Conservation (phyloP, 2,113 vertebrate species). For the Australoheros scitulus region DNA sequence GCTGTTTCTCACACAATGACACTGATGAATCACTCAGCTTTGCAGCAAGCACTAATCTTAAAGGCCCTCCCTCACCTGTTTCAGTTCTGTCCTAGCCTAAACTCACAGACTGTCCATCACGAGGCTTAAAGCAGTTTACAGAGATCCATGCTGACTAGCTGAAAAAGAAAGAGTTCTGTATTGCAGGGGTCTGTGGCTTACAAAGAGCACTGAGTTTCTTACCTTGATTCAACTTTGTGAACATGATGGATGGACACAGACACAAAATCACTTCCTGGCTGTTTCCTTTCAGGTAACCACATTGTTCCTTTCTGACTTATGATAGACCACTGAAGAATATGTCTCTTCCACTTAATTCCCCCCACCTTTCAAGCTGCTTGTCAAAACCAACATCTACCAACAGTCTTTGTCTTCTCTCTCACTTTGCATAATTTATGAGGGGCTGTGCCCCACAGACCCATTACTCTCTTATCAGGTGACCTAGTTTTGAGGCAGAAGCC, state of each 20-base stretch:
- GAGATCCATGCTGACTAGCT: constrained; percentile 1
- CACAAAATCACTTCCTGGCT: background rate
- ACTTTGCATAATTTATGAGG: constrained; percentile 55
- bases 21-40: background rate
- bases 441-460: constrained; percentile 24
- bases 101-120: constrained; percentile 18
- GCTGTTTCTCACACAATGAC: background rate
- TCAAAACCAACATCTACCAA: constrained; percentile 2
- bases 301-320: background rate
- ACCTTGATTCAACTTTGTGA: constrained; percentile 25
- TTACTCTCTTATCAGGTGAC: constrained; percentile 49
- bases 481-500: constrained; percentile 25
- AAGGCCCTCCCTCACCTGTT: background rate
- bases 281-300: background rate
- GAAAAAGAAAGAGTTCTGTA: background rate
- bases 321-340: background rate
- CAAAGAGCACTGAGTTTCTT: constrained; percentile 13
- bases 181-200: background rate
- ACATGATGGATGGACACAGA: constrained; percentile 28
- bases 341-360: background rate
- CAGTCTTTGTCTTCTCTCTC: background rate
- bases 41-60: background rate
- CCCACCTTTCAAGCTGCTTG: background rate
- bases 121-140: constrained; percentile 4
- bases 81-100: background rate